These are phyloP conservation scores for Halichondria panicea DNA, from an alignment of 37 sponge, comb jelly and placozoan species.

Conservation along the genomic window DNA sequence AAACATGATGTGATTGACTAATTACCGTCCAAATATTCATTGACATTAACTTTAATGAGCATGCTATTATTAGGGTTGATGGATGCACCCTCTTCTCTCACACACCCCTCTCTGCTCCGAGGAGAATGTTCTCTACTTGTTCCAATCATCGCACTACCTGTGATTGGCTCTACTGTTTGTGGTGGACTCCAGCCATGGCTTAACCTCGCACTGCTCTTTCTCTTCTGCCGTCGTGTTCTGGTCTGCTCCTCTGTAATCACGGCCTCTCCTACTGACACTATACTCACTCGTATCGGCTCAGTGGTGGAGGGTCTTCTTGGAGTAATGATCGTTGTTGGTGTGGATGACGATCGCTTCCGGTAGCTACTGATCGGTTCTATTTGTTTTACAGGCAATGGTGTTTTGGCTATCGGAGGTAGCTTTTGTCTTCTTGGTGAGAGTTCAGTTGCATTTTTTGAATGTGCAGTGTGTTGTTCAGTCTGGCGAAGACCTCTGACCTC, in stretches of 20 bases:
- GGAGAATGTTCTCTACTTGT: no score
- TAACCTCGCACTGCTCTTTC: constrained; percentile 1
- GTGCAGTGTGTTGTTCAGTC: not conserved
- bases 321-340: not conserved
- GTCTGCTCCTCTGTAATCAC: not conserved
- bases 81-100: no score
- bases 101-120: no score
- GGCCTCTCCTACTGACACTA: constrained; percentile 25
- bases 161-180: constrained; percentile 20
- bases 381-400: not conserved
- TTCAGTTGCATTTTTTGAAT: not conserved
- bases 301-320: not conserved
- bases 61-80: no score
- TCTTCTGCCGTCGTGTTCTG: not conserved
- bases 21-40: constrained; percentile 7
- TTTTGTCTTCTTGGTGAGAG: not conserved
- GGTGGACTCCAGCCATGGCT: constrained; percentile 44
- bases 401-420: constrained; percentile 4
- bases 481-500: constrained; percentile 10
- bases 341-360: not conserved
- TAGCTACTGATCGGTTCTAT: not conserved
- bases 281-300: not conserved
- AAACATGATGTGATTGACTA: not conserved
- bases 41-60: constrained; percentile 14
- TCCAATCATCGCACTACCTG: constrained; percentile 23